Percentiles rank a stretch among this genome's conserved stretches.
Conservation (phyloP, 2,888 invertebrate genomes). For the Diplolepis rosae region DNA sequence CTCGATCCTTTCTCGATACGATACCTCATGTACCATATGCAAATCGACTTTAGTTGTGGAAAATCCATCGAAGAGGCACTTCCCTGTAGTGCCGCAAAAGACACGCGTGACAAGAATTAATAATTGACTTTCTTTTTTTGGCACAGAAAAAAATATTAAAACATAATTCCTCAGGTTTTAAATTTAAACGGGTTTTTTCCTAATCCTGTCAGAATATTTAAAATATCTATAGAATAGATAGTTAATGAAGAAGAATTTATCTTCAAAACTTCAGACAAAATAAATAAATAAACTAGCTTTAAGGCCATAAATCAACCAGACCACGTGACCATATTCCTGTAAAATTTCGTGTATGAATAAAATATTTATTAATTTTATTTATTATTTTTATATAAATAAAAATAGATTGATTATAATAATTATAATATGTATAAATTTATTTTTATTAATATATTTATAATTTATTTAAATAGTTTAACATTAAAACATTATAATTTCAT, state of each 20-base stretch:
- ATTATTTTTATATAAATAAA: too few relatives aligned
- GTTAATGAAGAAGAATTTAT: not conserved
- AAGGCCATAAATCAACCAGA: too few relatives aligned
- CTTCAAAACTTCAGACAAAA: not conserved
- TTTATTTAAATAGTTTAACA: too few relatives aligned
- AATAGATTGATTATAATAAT: too few relatives aligned
- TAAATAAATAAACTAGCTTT: too few relatives aligned
- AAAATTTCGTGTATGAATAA: too few relatives aligned
- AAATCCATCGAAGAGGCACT: conserved; percentile 6
- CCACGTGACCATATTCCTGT: too few relatives aligned
- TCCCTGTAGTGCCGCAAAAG: not conserved
- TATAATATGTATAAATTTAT: too few relatives aligned
- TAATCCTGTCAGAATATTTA: not conserved
- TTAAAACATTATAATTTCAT: too few relatives aligned
- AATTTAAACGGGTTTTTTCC: not conserved
- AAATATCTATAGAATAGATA: not conserved
- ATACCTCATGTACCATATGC: conserved; percentile 13
- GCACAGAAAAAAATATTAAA: not conserved
- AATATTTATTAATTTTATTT: too few relatives aligned
- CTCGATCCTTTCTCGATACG: conserved; percentile 3
- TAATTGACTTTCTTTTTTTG: conserved; percentile 6
- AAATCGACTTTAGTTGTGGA: conserved; percentile 15
- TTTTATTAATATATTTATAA: too few relatives aligned
- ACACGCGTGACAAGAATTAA: not conserved
- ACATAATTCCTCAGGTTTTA: not conserved